Conservation (phyloP, 2,888 invertebrate genomes). For the Agonopterix alstromeriana region DNA sequence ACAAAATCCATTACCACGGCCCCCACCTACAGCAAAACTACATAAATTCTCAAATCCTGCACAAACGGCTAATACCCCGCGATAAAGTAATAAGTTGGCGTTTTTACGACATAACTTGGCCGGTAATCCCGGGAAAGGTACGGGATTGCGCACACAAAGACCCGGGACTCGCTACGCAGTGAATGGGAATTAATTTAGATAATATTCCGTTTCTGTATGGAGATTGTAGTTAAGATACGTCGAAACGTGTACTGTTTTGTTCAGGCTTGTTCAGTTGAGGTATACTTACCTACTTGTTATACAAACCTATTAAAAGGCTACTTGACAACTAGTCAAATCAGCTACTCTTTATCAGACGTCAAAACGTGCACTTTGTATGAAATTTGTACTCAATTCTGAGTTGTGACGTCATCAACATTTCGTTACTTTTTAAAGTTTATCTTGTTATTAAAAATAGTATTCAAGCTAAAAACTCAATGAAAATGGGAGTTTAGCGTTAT, state of each 20-base stretch:
- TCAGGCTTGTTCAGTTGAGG: background rate
- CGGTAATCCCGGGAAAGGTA: conserved; percentile 8
- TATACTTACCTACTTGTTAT: background rate
- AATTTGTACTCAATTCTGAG: no score
- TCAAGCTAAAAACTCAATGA: no score
- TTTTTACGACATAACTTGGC: conserved; percentile 13
- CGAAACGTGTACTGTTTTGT: no score
- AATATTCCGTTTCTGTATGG: background rate
- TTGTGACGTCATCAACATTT: no score
- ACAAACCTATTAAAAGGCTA: no score
- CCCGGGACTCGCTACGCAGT: background rate
- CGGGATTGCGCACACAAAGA: conserved; percentile 1
- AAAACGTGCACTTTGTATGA: no score
- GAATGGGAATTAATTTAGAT: conserved; percentile 2
- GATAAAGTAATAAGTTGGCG: conserved; percentile 10
- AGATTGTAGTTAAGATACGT: background rate
- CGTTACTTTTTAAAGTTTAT: no score
- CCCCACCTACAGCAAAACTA: background rate
- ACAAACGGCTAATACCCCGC: conserved; percentile 5
- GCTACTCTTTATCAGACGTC: no score
- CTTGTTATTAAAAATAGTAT: no score
- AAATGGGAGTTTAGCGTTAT: no score
- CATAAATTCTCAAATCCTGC: background rate
- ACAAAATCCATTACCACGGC: background rate
- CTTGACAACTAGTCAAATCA: no score